A percentile compares a stretch with the other conserved stretches of the same genome.
phyloP scores from a whole-genome alignment of 2,113 vertebrate genomes.

The Barbus barbus region DNA sequence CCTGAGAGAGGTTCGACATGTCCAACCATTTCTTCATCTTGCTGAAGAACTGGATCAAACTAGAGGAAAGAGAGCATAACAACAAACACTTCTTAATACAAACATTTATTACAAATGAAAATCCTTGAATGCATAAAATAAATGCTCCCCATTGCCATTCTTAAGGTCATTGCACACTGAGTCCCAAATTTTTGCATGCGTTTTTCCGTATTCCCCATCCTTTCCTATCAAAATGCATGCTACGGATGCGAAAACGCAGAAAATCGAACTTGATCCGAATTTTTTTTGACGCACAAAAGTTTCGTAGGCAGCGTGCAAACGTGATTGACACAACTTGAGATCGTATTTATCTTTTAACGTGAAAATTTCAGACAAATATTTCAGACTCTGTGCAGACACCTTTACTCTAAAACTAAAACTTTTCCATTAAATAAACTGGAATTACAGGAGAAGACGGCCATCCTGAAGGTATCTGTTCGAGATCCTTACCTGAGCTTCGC shows the following conservation, averaged over 20 bases:
- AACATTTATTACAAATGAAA: neutral
- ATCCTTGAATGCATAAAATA: neutral
- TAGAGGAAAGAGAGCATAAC: slow-evolving; percentile 58
- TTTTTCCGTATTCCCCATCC: no score
- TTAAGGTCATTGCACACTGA: no score
- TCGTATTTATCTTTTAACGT: no score
- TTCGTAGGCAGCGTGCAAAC: no score
- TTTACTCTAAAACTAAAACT: neutral
- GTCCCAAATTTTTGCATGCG: no score
- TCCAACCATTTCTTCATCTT: slow-evolving; percentile 99
- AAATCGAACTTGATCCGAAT: no score
- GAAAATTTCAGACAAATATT: no score
- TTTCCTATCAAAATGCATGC: no score
- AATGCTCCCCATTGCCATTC: neutral
- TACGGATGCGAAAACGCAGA: no score
- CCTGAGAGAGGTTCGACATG: slow-evolving; percentile 89
- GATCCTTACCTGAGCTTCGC: slow-evolving; percentile 86
- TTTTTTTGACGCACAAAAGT: no score
- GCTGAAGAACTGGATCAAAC: slow-evolving; percentile 97
- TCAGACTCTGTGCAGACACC: no score
- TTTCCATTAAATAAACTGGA: neutral
- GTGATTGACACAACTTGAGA: no score
- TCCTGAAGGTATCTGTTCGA: neutral
- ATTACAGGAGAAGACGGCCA: neutral
- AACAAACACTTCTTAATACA: neutral